phyloP scores from a whole-genome alignment of 2,797 vertebrate genomes.

The Otolemur crassicaudatus region DNA sequence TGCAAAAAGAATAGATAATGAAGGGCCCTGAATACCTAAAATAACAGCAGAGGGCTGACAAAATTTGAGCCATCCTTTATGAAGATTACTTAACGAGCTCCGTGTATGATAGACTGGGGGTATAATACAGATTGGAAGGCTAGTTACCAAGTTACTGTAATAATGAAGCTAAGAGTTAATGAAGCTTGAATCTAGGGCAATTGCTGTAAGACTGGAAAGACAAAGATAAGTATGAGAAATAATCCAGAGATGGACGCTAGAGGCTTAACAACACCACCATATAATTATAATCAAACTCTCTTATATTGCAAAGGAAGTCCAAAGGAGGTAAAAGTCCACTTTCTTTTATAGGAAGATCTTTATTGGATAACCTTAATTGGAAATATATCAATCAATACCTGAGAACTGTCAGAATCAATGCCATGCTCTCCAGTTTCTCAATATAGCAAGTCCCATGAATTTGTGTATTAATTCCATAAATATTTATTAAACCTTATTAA shows the following conservation, averaged over 20 bases:
- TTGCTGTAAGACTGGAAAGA: slow-evolving; percentile 39
- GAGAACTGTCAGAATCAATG: neutral
- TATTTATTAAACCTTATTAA: slow-evolving; percentile 5
- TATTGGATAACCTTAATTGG: neutral
- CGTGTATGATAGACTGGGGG: neutral
- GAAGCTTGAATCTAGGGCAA: slow-evolving; percentile 60
- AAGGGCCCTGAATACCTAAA: neutral
- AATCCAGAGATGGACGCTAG: neutral
- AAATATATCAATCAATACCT: neutral
- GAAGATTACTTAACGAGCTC: slow-evolving; percentile 49
- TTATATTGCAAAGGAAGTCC: neutral
- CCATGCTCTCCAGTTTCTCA: neutral
- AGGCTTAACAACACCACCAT: neutral
- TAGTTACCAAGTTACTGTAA: slow-evolving; percentile 34
- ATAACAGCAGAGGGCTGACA: slow-evolving; percentile 23
- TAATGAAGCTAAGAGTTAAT: slow-evolving; percentile 43
- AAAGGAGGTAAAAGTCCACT: neutral
- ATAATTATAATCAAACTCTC: slow-evolving; percentile 23
- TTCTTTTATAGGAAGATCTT: neutral
- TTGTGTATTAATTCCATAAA: neutral
- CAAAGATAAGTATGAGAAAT: slow-evolving; percentile 38
- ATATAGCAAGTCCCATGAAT: neutral
- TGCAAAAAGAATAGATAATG: slow-evolving; percentile 22
- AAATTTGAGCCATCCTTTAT: slow-evolving; percentile 56
- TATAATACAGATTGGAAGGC: neutral